These are phyloP conservation scores for Dioctria linearis DNA, from an alignment of 2,888 invertebrate species.

Conservation along the genomic window DNA sequence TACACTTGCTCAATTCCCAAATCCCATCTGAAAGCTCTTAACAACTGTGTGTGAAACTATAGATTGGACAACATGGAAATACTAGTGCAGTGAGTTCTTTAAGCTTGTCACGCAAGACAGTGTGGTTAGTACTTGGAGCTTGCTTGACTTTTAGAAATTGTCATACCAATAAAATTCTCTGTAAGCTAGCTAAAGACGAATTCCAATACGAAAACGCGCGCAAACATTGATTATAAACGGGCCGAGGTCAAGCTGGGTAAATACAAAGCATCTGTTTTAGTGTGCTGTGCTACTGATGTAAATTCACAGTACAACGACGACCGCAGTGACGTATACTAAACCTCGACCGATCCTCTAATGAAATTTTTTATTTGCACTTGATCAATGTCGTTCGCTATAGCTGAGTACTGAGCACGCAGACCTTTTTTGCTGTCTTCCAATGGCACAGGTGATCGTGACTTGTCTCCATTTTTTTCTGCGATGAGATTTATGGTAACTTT, in stretches of 20 bases:
- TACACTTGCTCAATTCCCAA: neutral
- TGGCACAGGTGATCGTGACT: conserved; percentile 51
- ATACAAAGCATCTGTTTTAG: conserved; percentile 20
- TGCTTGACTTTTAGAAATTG: neutral
- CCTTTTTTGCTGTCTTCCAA: conserved; percentile 33
- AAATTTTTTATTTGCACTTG: conserved; percentile 42
- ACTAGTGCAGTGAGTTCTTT: conserved; percentile 8
- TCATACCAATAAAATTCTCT: neutral
- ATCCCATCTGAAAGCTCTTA: neutral
- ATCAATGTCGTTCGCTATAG: conserved; percentile 25
- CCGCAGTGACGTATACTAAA: conserved; percentile 8
- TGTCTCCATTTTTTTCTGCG: neutral
- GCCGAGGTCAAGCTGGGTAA: conserved; percentile 47
- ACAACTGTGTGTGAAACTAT: no score
- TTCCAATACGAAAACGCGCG: conserved; percentile 18
- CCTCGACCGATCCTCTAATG: conserved; percentile 10
- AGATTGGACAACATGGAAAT: neutral
- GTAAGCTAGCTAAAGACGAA: neutral
- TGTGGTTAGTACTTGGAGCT: neutral
- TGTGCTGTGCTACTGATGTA: conserved; percentile 4
- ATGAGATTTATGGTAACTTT: no score
- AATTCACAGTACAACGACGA: conserved; percentile 14
- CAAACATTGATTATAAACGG: conserved; percentile 39
- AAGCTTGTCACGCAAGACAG: neutral
- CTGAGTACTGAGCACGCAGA: neutral